These are phyloP conservation scores for Drosophila mimetica DNA, from an alignment of 2,888 invertebrate genomes.

Conservation along the genomic window DNA sequence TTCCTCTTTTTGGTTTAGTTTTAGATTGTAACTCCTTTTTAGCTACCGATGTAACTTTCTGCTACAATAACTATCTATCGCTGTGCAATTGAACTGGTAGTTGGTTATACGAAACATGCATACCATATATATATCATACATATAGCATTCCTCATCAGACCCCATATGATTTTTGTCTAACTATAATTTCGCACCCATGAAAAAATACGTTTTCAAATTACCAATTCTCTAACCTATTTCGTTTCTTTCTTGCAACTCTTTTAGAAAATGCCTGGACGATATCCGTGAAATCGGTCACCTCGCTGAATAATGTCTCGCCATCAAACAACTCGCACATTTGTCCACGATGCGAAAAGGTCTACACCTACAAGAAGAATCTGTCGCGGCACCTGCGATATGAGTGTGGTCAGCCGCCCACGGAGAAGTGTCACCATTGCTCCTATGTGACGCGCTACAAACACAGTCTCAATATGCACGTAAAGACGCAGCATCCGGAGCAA, in stretches of 20 bases:
- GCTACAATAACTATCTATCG: constrained; percentile 43
- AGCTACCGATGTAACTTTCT: constrained; percentile 18
- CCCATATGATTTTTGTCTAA: constrained; percentile 8
- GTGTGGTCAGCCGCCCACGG: constrained; percentile 86
- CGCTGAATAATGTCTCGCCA: constrained; percentile 80
- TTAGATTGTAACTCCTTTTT: constrained; percentile 13
- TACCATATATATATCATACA: constrained; percentile 34
- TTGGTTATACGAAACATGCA: constrained; percentile 29
- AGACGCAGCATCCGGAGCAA: constrained; percentile 81
- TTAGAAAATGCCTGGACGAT: constrained; percentile 81
- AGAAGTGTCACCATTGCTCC: constrained; percentile 86
- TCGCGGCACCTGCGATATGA: constrained; percentile 86
- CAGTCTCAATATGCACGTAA: constrained; percentile 85
- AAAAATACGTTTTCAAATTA: not conserved
- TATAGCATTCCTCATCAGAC: constrained; percentile 13
- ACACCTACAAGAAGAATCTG: constrained; percentile 87
- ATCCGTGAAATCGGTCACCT: constrained; percentile 83
- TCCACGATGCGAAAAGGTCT: constrained; percentile 86
- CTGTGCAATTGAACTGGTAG: constrained; percentile 36
- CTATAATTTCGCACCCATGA: constrained; percentile 5
- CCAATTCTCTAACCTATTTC: constrained; percentile 60
- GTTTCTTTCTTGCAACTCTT: constrained; percentile 62
- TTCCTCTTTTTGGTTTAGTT: constrained; percentile 6
- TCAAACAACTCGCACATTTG: constrained; percentile 82
- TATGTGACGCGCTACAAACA: constrained; percentile 86